Conservation (phyloP, 1,140 invertebrate genomes). For the Drosophila pruinosa region DNA sequence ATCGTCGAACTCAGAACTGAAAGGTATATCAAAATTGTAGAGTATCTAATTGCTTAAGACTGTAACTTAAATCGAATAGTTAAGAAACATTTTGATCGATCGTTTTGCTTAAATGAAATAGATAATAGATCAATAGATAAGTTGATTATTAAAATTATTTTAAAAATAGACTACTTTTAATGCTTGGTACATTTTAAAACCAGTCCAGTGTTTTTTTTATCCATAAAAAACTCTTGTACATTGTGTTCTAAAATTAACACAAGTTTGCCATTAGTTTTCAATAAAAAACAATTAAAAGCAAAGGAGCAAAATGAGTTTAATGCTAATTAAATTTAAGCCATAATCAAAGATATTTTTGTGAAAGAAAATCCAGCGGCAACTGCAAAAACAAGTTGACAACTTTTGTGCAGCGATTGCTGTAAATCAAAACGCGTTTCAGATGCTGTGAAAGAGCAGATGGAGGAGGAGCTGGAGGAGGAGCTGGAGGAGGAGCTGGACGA, state of each 20-base stretch:
- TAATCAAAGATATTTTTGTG: constrained; percentile 1
- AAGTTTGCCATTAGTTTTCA: background rate
- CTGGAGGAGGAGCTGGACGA: background rate
- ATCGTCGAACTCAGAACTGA: background rate
- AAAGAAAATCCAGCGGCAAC: constrained; percentile 35
- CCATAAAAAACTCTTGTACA: no score
- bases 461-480: background rate
- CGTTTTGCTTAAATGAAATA: no score
- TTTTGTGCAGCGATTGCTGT: constrained; percentile 29
- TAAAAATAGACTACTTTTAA: no score
- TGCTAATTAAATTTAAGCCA: constrained; percentile 4
- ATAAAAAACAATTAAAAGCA: background rate
- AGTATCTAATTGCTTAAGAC: background rate
- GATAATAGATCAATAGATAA: no score
- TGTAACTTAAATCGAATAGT: background rate
- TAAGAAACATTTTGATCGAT: background rate
- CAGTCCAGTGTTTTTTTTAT: background rate
- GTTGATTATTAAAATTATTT: no score
- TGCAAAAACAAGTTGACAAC: constrained; percentile 36
- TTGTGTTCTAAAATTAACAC: background rate
- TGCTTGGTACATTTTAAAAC: background rate
- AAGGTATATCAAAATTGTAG: background rate
- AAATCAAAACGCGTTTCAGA: constrained; percentile 42
- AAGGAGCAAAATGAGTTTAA: background rate
- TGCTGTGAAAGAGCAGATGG: background rate